Evolutionary conservation across 2,888 invertebrate genomes (phyloP).

Genomic region (Oithona nana): DNA sequence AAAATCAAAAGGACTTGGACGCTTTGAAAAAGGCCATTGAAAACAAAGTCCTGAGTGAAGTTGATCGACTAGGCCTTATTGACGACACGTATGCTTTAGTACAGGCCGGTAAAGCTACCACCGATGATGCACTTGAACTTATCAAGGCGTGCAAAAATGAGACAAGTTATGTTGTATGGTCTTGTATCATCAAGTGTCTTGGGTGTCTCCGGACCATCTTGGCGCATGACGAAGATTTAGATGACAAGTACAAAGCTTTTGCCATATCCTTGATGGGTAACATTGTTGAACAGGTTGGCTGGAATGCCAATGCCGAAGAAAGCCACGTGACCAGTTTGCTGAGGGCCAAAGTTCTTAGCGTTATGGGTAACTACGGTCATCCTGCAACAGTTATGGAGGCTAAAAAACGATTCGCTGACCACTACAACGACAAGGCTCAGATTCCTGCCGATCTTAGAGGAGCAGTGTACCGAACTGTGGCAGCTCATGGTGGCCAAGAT

Average conservation of each 20-base stretch:
- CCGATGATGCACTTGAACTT: conserved; percentile 49
- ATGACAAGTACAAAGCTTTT: conserved; percentile 50
- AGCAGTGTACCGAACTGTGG: conserved; percentile 65
- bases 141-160: conserved; percentile 65
- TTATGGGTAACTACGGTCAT: conserved; percentile 1
- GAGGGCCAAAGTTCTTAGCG: not conserved
- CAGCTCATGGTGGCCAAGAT: conserved; percentile 45
- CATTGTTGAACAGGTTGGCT: conserved; percentile 58
- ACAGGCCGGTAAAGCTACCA: conserved; percentile 60
- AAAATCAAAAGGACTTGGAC: not conserved
- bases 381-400: conserved; percentile 38
- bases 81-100: conserved; percentile 83
- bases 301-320: conserved; percentile 62
- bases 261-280: conserved; percentile 50
- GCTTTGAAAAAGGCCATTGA: conserved; percentile 48
- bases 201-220: conserved; percentile 46
- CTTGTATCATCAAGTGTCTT: conserved; percentile 54
- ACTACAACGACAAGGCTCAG: conserved; percentile 38
- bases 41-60: conserved; percentile 57
- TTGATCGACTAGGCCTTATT: conserved; percentile 69
- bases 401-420: conserved; percentile 43
- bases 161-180: conserved; percentile 84
- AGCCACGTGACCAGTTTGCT: conserved; percentile 29
- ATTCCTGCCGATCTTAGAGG: conserved; percentile 65
- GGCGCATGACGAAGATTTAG: conserved; percentile 55